Evolutionary conservation across 2,113 vertebrate species (phyloP).

Genomic region (Hoplias malabaricus): DNA sequence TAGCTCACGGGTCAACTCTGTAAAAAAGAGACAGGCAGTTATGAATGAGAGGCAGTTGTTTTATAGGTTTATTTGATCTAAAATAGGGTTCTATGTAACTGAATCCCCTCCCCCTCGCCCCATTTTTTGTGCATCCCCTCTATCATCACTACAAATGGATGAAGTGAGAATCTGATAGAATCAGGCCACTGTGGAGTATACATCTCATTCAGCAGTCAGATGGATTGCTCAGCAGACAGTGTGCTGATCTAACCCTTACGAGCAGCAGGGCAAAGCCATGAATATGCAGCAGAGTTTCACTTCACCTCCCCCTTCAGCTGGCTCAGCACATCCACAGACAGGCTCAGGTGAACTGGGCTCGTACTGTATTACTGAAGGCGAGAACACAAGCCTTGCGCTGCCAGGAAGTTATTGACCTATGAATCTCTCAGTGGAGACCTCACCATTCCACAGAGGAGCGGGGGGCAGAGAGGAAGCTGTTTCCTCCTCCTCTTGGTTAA

Average conservation of each 20-base stretch:
- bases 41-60: background rate
- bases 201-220: background rate
- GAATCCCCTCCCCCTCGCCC: background rate
- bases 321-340: conserved; percentile 45
- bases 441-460: background rate
- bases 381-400: conserved; percentile 40
- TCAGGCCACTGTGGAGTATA: background rate
- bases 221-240: background rate
- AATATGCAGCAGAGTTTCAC: background rate
- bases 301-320: conserved; percentile 17
- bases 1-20: conserved; percentile 75
- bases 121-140: background rate
- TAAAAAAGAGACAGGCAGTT: conserved; percentile 36
- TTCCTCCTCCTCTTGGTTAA: conserved; percentile 21
- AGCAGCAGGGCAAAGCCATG: conserved; percentile 4
- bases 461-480: background rate
- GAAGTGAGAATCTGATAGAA: background rate
- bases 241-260: background rate
- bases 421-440: conserved; percentile 14
- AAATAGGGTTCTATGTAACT: background rate
- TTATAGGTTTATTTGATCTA: background rate
- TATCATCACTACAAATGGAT: background rate
- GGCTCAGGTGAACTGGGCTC: conserved; percentile 23
- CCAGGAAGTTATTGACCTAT: conserved; percentile 48
- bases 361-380: conserved; percentile 32